Percentiles rank a stretch among this genome's conserved stretches.
These are phyloP conservation scores for Mechanitis messenoides DNA, from an alignment of 2,888 invertebrate species.

Conservation along the genomic window DNA sequence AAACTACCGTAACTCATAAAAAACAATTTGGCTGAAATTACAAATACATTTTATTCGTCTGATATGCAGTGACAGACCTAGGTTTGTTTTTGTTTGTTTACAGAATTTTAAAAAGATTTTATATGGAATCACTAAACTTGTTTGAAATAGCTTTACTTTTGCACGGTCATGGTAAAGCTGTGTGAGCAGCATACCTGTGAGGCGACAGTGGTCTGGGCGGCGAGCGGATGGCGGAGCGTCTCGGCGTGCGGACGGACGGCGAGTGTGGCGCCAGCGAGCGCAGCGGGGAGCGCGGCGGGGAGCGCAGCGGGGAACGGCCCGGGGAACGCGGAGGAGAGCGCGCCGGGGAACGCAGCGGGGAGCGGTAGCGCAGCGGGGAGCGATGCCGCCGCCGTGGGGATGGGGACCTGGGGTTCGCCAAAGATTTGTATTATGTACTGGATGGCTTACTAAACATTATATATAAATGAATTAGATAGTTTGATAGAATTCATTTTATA, in stretches of 20 bases:
- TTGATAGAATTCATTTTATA: not conserved
- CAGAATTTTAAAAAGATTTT: no score
- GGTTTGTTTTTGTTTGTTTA: no score
- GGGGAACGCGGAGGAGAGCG: conserved; percentile 38
- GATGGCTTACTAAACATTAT: no score
- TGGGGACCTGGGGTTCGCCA: conserved; percentile 48
- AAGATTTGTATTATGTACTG: not conserved
- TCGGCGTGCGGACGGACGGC: conserved; percentile 33
- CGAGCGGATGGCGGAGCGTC: conserved; percentile 35
- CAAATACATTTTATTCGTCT: no score
- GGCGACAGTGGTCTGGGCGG: conserved; percentile 48
- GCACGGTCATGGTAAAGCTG: no score
- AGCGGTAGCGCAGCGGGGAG: conserved; percentile 60
- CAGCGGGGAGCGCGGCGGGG: conserved; percentile 41
- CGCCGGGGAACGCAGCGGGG: conserved; percentile 56
- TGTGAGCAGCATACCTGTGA: conserved; percentile 36
- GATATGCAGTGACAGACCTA: no score
- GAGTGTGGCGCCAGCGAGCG: conserved; percentile 46
- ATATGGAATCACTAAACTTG: not conserved
- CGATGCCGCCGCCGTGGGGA: conserved; percentile 69
- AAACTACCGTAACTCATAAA: no score
- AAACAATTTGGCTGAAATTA: no score
- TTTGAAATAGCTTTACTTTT: no score
- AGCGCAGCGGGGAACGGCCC: conserved; percentile 42
- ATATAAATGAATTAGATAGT: not conserved